A percentile compares a stretch with the other conserved stretches of the same genome.
phyloP scores from a whole-genome alignment of 1,140 invertebrate species.

The Zaprionus lachaisei region DNA sequence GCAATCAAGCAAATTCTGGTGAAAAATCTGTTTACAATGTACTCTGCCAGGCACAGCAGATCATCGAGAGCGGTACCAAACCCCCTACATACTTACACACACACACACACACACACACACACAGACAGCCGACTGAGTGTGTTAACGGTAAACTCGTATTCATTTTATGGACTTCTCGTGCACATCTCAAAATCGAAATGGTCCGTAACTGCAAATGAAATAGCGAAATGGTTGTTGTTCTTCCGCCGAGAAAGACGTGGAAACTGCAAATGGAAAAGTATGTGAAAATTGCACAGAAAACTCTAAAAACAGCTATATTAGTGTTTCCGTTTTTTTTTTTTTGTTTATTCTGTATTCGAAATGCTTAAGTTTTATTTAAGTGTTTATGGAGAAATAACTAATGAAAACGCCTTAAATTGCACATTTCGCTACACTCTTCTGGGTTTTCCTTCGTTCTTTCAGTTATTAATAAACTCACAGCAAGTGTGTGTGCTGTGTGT shows the following conservation, averaged over 20 bases:
- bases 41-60: not conserved
- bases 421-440: slow-evolving; percentile 62
- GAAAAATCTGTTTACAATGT: slow-evolving; percentile 35
- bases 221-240: slow-evolving; percentile 56
- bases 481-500: slow-evolving; percentile 12
- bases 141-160: slow-evolving; percentile 68
- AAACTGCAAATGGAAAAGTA: slow-evolving; percentile 26
- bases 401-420: slow-evolving; percentile 76
- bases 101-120: slow-evolving; percentile 22
- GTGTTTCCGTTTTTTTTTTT: slow-evolving; percentile 17
- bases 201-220: slow-evolving; percentile 68
- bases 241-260: not conserved
- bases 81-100: slow-evolving; percentile 48
- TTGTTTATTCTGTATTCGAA: slow-evolving; percentile 50
- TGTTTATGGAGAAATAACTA: slow-evolving; percentile 82
- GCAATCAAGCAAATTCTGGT: slow-evolving; percentile 19
- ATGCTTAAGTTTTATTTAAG: slow-evolving; percentile 80
- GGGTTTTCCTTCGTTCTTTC: slow-evolving; percentile 27
- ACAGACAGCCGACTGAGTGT: slow-evolving; percentile 34
- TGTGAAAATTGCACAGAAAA: slow-evolving; percentile 65
- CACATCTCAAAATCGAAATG: slow-evolving; percentile 71
- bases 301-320: slow-evolving; percentile 65
- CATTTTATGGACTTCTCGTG: slow-evolving; percentile 68
- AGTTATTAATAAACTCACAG: slow-evolving; percentile 69
- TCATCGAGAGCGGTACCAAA: slow-evolving; percentile 7